Conservation (phyloP, 2,888 invertebrate genomes). For the Pemphredon lugubris region DNA sequence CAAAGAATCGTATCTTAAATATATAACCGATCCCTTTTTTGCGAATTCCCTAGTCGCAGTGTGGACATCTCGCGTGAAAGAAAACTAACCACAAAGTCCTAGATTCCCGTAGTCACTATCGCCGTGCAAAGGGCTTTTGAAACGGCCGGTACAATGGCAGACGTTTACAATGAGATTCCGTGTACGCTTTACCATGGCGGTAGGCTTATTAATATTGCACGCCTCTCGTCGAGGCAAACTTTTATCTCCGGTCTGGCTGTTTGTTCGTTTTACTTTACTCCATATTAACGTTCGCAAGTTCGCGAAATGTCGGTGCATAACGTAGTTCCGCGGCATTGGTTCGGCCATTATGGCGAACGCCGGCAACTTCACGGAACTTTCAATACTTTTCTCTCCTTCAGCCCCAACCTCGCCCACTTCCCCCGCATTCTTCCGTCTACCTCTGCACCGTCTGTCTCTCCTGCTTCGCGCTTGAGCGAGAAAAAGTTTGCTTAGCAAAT, state of each 20-base stretch:
- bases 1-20: conserved; percentile 13
- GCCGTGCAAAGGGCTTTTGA: conserved; percentile 25
- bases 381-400: conserved; percentile 31
- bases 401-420: too few species aligned
- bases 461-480: too few species aligned
- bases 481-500: conserved; percentile 14
- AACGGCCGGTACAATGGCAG: conserved; percentile 21
- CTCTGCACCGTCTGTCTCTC: too few species aligned
- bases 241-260: conserved; percentile 38
- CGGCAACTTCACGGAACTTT: conserved; percentile 34
- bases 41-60: not conserved
- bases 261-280: conserved; percentile 29
- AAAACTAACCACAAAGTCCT: conserved; percentile 20
- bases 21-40: conserved; percentile 14
- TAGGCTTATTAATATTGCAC: conserved; percentile 53
- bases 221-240: conserved; percentile 37
- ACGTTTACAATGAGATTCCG: conserved; percentile 44
- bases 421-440: conserved; percentile 6
- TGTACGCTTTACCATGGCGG: conserved; percentile 18
- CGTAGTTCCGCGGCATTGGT: conserved; percentile 1
- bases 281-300: conserved; percentile 25
- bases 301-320: conserved; percentile 24
- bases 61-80: conserved; percentile 1
- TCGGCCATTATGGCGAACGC: conserved; percentile 8
- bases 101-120: conserved; percentile 36